Base-by-base conservation (phyloP, 2,797 vertebrate genomes). In the Malacoctenus gilli region DNA sequence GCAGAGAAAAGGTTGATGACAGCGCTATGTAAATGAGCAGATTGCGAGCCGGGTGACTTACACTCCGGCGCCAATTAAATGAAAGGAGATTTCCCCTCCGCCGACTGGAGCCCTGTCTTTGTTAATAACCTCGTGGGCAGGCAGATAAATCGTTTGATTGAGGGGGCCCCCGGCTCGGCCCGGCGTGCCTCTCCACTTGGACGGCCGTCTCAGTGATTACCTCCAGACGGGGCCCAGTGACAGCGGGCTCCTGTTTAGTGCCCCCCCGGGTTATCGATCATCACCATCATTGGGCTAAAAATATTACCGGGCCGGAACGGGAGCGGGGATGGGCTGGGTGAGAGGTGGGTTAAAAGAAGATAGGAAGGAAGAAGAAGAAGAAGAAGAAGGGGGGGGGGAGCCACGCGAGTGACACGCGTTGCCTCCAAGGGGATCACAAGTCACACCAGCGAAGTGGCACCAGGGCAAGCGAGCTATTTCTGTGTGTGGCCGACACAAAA, bases 361-460 rank as follows among this genome's bases (percentile, higher is more conserved):
- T n/a, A n/a, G n/a, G n/a, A n/a, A n/a, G n/a, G n/a, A n/a, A n/a
- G n/a, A n/a, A n/a, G n/a, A n/a, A n/a, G n/a, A n/a, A n/a, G n/a
- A n/a, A n/a, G n/a, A n/a, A n/a, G n/a, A n/a, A n/a, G n/a, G n/a
- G n/a, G n/a, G n/a, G n/a, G n/a, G n/a, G n/a, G 35, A 70, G 79
- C 76, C 63, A 79, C 81, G 60, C 39, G 68, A 72, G 61, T 65
- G 67, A 60, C 72, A 79, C 28, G 41, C 28, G 40, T 64, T 6
- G 71, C 90, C 86, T 86, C 88, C 88, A 87, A 84, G 90, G 89
- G 82, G 92, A 92, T n/a, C 87, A 86, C 84, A 83, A 89, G 88
- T 88, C 85, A 88, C 85, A 83, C 78, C 63, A 70, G 77, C 59
- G 64, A 78, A 89, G 80, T 65, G 78, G 85, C 85, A 88, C 56